A percentile compares a stretch with the other conserved stretches of the same genome.
phyloP scores from a whole-genome alignment of 2,888 invertebrate genomes.

The Drosophila planitibia region DNA sequence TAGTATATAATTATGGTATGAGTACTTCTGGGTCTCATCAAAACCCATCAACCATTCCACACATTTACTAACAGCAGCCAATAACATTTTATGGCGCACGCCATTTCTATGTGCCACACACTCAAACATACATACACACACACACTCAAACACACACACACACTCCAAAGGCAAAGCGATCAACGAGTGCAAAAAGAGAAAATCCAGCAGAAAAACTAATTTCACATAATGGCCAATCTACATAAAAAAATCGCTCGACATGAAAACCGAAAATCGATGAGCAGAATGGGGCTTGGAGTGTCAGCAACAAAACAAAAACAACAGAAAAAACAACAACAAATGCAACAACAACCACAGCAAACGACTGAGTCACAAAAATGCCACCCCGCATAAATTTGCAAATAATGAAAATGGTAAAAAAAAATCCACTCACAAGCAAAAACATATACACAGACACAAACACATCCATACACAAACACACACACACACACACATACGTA shows the following conservation, averaged over 20 bases:
- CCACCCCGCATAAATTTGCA: constrained; percentile 82
- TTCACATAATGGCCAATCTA: constrained; percentile 81
- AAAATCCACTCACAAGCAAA: constrained; percentile 51
- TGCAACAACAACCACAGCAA: constrained; percentile 14
- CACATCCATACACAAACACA: constrained; percentile 12
- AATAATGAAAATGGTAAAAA: constrained; percentile 77
- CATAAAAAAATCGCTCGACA: constrained; percentile 75
- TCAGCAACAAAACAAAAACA: constrained; percentile 23
- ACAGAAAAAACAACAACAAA: constrained; percentile 39
- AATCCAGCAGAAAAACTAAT: constrained; percentile 69
- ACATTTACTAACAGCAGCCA: constrained; percentile 63
- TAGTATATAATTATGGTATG: constrained; percentile 4
- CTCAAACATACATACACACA: constrained; percentile 15
- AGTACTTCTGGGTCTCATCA: constrained; percentile 31
- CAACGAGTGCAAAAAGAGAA: constrained; percentile 59
- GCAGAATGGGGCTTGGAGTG: constrained; percentile 40
- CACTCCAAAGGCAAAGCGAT: constrained; percentile 29
- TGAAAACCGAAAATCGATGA: constrained; percentile 76
- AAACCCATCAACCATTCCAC: constrained; percentile 45
- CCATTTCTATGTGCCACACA: constrained; percentile 65
- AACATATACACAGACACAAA: constrained; percentile 24
- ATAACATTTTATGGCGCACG: constrained; percentile 70
- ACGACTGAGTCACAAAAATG: constrained; percentile 64
- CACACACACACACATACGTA: constrained; percentile 5
- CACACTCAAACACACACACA: constrained; percentile 7